Percentiles rank a stretch among this genome's conserved stretches.
Conservation (phyloP, 2,113 vertebrate species). For the Albula glossodonta region DNA sequence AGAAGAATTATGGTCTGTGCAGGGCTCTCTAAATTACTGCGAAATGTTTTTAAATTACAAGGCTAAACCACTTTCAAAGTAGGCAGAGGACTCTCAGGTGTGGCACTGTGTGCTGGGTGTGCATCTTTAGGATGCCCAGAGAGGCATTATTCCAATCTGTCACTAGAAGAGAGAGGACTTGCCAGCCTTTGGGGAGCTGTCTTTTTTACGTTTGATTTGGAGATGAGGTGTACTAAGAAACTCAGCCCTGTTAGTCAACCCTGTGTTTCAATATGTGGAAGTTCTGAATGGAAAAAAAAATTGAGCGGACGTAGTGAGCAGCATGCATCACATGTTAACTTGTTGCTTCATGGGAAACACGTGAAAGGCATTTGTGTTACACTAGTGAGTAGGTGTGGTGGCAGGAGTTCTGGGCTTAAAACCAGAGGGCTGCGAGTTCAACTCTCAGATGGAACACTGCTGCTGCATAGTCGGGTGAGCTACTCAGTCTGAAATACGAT, state of each 20-base stretch:
- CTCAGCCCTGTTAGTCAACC: background rate
- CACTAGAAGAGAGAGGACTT: background rate
- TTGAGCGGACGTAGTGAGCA: background rate
- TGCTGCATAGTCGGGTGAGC: background rate
- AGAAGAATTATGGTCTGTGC: background rate
- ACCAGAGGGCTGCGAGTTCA: background rate
- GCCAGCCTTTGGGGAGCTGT: background rate
- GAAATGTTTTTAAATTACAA: background rate
- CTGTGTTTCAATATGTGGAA: background rate
- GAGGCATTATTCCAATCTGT: background rate
- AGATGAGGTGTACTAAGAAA: background rate
- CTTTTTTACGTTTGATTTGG: background rate
- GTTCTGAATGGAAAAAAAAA: background rate
- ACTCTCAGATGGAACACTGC: background rate
- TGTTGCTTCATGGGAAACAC: background rate
- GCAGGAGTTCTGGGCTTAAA: background rate
- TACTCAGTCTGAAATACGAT: background rate
- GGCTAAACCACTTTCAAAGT: background rate
- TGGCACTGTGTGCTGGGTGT: background rate
- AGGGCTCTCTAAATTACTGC: conserved; percentile 1
- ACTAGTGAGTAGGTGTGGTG: background rate
- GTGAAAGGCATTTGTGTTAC: background rate
- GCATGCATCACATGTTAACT: background rate
- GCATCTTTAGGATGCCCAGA: background rate
- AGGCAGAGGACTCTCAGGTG: background rate